Conservation (phyloP, 2,888 invertebrate species). For the Scaptomyza tumidula region DNA sequence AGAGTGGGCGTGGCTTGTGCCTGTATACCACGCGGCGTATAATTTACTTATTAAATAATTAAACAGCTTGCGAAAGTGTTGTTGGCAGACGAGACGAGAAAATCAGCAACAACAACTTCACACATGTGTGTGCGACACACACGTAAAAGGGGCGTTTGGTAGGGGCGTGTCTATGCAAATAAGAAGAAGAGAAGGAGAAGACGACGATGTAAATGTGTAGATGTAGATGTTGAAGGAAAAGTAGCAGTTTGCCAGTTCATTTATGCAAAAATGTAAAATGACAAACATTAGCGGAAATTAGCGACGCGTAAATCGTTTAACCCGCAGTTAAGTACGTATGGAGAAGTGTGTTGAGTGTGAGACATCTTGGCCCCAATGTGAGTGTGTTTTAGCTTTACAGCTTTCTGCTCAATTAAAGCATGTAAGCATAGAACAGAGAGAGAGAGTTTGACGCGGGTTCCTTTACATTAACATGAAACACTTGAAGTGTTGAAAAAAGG, state of each 20-base stretch:
- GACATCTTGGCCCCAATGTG: not conserved
- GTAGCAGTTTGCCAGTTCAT: conserved; percentile 45
- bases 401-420: conserved; percentile 71
- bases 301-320: conserved; percentile 77
- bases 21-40: conserved; percentile 42
- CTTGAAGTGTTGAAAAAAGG: not conserved
- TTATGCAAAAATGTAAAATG: conserved; percentile 73
- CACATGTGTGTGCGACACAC: conserved; percentile 34
- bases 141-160: conserved; percentile 2
- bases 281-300: conserved; percentile 80
- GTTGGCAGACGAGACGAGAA: conserved; percentile 6
- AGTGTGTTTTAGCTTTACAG: conserved; percentile 43
- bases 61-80: conserved; percentile 58
- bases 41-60: conserved; percentile 78
- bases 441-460: conserved; percentile 9
- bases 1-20: conserved; percentile 11
- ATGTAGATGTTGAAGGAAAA: not conserved
- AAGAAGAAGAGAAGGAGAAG: conserved; percentile 13
- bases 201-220: conserved; percentile 3
- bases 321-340: conserved; percentile 26
- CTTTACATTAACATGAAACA: conserved; percentile 26
- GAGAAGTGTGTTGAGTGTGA: not conserved
- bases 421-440: conserved; percentile 16
- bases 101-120: conserved; percentile 12
- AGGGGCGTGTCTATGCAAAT: conserved; percentile 12